Conservation (phyloP, 2,113 vertebrate genomes). For the Rhadina sibilatrix region DNA sequence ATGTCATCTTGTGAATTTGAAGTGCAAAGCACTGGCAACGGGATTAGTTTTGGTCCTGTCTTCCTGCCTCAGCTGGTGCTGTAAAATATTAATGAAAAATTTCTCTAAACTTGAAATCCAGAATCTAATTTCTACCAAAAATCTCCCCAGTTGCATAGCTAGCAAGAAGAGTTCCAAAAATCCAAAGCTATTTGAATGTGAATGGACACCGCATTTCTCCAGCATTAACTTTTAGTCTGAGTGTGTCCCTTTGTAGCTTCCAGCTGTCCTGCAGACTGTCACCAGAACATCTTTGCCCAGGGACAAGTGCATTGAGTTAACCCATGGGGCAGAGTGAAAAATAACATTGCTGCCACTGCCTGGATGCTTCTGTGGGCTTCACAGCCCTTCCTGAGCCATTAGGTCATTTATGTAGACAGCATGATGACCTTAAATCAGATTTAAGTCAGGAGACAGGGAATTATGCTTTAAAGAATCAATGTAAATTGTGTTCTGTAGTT, state of each 20-base stretch:
- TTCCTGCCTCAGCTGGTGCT: background rate
- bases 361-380: background rate
- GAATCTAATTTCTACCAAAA: background rate
- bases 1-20: background rate
- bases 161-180: background rate
- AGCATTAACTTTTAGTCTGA: background rate
- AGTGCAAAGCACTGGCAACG: background rate
- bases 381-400: background rate
- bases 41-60: background rate
- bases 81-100: background rate
- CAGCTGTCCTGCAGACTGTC: background rate
- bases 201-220: accelerated
- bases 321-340: background rate
- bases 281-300: background rate
- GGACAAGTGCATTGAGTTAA: accelerated
- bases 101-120: background rate
- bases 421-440: background rate
- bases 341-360: background rate
- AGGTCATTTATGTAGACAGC: background rate
- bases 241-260: background rate
- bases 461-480: background rate
- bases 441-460: background rate
- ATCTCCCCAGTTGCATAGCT: background rate
- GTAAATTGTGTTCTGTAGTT: background rate
- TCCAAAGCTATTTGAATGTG: background rate